These are phyloP conservation scores for Pyrrhia umbra DNA, from an alignment of 2,888 invertebrate genomes.

Conservation along the genomic window DNA sequence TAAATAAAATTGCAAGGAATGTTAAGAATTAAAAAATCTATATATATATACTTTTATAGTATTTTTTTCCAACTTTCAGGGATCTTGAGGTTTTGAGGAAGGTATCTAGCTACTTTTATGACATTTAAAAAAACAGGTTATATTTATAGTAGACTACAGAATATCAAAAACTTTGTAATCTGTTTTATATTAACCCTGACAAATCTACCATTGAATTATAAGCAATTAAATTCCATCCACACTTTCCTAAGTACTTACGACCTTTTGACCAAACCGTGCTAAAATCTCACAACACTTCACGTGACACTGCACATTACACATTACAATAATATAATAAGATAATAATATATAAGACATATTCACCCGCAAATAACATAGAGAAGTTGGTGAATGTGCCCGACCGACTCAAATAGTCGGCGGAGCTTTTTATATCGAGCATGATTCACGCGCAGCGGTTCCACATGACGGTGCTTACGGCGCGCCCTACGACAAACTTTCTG, in stretches of 20 bases:
- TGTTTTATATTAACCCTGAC: too few species aligned
- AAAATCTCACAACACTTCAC: constrained; percentile 63
- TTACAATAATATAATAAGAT: constrained; percentile 63
- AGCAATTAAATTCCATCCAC: constrained; percentile 5
- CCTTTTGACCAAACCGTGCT: constrained; percentile 55
- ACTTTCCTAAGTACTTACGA: constrained; percentile 64
- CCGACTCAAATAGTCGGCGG: constrained; percentile 97
- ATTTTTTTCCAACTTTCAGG: not conserved
- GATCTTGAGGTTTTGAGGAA: not conserved
- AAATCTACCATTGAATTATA: not conserved
- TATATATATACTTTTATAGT: too few species aligned
- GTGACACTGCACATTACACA: constrained; percentile 72
- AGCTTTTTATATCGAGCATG: constrained; percentile 98
- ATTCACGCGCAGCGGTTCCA: constrained; percentile 78
- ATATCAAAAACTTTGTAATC: not conserved
- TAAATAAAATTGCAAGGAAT: too few species aligned
- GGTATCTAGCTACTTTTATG: too few species aligned
- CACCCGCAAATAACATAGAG: constrained; percentile 98
- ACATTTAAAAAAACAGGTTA: too few species aligned
- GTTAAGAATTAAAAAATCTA: too few species aligned
- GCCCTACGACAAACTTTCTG: constrained; percentile 50
- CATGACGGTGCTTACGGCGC: constrained; percentile 77
- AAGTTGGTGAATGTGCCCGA: constrained; percentile 98
- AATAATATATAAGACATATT: constrained; percentile 73
- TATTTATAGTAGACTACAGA: too few species aligned